Evolutionary conservation across 2,888 invertebrate species (phyloP).

Genomic region (Aleiodes leptofemur): DNA sequence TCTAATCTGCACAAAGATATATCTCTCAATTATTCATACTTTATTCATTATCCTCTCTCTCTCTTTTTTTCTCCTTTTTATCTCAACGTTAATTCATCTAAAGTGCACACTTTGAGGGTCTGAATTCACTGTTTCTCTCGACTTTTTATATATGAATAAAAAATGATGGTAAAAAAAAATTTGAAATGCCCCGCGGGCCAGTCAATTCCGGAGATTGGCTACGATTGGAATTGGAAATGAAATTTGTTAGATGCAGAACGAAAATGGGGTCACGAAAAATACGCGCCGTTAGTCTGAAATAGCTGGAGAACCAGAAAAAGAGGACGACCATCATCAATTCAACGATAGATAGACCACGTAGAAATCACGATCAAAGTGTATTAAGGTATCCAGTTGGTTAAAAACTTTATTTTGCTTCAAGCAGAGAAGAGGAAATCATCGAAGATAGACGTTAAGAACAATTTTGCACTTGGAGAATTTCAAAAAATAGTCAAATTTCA

Average conservation of each 20-base stretch:
- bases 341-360: constrained; percentile 32
- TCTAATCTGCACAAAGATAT: background rate
- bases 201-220: constrained; percentile 65
- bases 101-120: constrained; percentile 8
- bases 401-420: constrained; percentile 16
- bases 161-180: constrained; percentile 33
- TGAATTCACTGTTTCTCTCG: background rate
- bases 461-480: background rate
- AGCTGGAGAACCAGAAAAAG: constrained; percentile 29
- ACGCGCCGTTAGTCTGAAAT: constrained; percentile 46
- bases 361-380: constrained; percentile 34
- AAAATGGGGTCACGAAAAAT: constrained; percentile 43
- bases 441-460: background rate
- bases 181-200: constrained; percentile 44
- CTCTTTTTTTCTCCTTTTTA: background rate
- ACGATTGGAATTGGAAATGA: constrained; percentile 68
- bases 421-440: background rate
- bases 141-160: constrained; percentile 30
- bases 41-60: background rate
- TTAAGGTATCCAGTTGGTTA: constrained; percentile 16
- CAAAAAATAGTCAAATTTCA: no score
- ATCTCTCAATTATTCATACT: background rate
- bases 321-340: constrained; percentile 44
- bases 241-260: constrained; percentile 64
- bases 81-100: background rate